Evolutionary conservation across 2,888 invertebrate genomes (phyloP), one percentile per base, ranked within the genome.

Genomic region (Hypselothyrea guttata): DNA sequence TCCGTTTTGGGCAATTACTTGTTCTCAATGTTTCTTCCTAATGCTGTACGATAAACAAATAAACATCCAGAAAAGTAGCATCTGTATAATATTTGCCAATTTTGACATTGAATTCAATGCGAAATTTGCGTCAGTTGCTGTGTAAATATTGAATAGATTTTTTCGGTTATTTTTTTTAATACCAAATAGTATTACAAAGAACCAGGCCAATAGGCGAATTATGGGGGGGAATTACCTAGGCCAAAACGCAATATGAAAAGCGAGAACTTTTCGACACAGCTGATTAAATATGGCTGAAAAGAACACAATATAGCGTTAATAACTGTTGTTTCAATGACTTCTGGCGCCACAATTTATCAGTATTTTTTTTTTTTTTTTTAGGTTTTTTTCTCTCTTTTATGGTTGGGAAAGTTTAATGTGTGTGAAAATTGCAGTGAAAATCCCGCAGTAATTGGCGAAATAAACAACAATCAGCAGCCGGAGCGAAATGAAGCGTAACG

Each of bases 161-260:
- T 22, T 22, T 22, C 3, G 2, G 22, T 22, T 22, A n/a, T n/a
- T n/a, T n/a, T n/a, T n/a, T n/a, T n/a, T n/a, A n/a, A n/a, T n/a
- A n/a, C 22, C 9, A 28, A 38, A 4, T n/a, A 16, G 1, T 11
- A 16, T 37, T 62, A 40, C 44, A 67, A 69, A 72, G 47, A 67
- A 77, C 41, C 61, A 61, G 73, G 75, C 59, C 59, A 75, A 30
- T 70, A 30, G 73, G 55, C 38, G 30, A 64, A 28, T 64, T n/a
- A n/a, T n/a, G n/a, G n/a, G n/a, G 59, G 71, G 75, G 62, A 70
- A 57, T 53, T 61, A 71, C 75, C 60, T 49, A 13, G 18, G 12
- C 41, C 22, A 30, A 48, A 56, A 58, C 51, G 55, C 55, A 57
- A 58, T 53, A 37, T 30, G 40, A 34, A 46, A 53, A 38, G 31